phyloP scores from a whole-genome alignment of 2,113 vertebrate genomes.

The Chloebia gouldiae region DNA sequence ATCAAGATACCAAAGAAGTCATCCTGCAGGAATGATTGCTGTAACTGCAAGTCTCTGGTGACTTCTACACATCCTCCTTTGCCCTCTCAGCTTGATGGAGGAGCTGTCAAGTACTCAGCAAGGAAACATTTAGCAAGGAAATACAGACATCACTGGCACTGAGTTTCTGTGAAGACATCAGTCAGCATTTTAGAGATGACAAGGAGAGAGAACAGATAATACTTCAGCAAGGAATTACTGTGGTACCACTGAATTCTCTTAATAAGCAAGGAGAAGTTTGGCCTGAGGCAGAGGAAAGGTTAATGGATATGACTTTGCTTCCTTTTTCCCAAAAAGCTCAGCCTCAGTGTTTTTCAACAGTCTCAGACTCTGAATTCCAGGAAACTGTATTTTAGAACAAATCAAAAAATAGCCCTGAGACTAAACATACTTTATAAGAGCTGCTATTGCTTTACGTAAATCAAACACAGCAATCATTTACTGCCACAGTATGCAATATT shows the following conservation, averaged over 20 bases:
- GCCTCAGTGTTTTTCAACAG: not conserved
- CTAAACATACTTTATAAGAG: constrained; percentile 4
- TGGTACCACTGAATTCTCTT: not conserved
- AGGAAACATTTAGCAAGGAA: not conserved
- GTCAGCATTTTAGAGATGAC: not conserved
- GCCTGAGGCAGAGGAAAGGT: not conserved
- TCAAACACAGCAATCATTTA: not conserved
- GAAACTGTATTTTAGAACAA: constrained; percentile 10
- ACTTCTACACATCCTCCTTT: not conserved
- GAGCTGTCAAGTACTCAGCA: not conserved
- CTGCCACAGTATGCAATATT: not conserved
- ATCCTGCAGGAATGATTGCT: not conserved
- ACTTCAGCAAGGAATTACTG: not conserved
- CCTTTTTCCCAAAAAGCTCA: constrained; percentile 4
- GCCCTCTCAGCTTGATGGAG: not conserved
- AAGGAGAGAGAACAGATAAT: not conserved
- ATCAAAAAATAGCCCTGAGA: constrained; percentile 41
- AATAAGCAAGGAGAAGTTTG: not conserved
- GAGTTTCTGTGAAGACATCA: not conserved
- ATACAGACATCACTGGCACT: not conserved
- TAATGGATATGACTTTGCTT: not conserved
- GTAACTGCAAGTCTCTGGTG: not conserved
- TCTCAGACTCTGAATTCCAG: constrained; percentile 12
- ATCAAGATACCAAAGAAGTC: not conserved
- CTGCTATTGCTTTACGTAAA: not conserved